A percentile compares a stretch with the other conserved stretches of the same genome.
Conservation (phyloP, 2,113 vertebrate species). For the Pygoscelis adeliae region DNA sequence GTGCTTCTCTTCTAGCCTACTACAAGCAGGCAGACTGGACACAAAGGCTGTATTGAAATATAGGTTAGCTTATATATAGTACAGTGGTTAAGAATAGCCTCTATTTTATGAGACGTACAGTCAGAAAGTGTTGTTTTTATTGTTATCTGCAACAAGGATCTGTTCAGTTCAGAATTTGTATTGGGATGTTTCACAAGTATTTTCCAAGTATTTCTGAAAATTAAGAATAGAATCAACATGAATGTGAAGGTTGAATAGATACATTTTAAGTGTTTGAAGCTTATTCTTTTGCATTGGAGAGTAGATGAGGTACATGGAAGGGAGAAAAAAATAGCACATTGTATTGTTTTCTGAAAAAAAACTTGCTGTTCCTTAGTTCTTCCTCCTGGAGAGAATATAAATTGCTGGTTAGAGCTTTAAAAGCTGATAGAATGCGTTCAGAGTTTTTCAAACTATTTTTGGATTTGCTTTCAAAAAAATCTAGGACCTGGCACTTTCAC, state of each 20-base stretch:
- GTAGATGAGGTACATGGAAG: neutral
- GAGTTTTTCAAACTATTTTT: neutral
- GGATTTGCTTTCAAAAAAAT: neutral
- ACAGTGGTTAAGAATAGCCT: neutral
- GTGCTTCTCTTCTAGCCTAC: neutral
- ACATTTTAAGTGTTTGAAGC: neutral
- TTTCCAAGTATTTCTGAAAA: neutral
- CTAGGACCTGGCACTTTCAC: neutral
- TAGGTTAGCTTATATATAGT: slow-evolving; percentile 36
- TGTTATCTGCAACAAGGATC: neutral
- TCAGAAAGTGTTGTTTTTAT: neutral
- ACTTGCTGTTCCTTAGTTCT: neutral
- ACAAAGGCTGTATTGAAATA: slow-evolving; percentile 16
- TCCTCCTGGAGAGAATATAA: neutral
- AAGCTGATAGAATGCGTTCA: neutral
- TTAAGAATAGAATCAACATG: neutral
- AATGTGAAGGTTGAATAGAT: neutral
- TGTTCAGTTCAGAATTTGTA: neutral
- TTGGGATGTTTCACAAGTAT: neutral
- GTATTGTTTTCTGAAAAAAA: neutral
- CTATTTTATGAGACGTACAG: neutral
- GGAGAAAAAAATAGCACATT: neutral
- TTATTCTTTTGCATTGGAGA: neutral
- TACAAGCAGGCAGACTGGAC: neutral
- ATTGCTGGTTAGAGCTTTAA: neutral